phyloP scores from a whole-genome alignment of 2,888 invertebrate species.

The Drosophila ezoana region DNA sequence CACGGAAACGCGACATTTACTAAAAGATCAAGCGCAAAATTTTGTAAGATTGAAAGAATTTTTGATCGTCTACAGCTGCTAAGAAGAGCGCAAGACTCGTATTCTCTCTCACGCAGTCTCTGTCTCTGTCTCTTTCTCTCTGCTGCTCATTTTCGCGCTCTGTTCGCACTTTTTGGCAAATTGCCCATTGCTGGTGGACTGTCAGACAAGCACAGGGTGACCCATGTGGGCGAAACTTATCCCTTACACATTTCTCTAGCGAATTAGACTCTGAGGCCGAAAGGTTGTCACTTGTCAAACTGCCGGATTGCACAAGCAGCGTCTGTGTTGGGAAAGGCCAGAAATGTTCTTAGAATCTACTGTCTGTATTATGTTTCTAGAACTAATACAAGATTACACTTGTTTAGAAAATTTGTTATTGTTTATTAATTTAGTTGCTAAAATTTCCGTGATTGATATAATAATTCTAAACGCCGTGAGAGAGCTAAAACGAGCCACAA shows the following conservation, averaged over 20 bases:
- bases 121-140: not conserved
- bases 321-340: conserved; percentile 68
- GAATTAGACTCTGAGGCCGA: conserved; percentile 11
- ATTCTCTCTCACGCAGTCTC: conserved; percentile 7
- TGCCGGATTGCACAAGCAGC: conserved; percentile 68
- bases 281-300: conserved; percentile 67
- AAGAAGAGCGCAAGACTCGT: conserved; percentile 16
- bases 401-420: too few relatives aligned
- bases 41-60: conserved; percentile 40
- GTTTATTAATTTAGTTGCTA: too few relatives aligned
- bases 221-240: conserved; percentile 7
- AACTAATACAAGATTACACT: not conserved
- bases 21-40: conserved; percentile 61
- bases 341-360: conserved; percentile 25
- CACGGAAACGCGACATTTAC: conserved; percentile 69
- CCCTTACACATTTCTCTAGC: not conserved
- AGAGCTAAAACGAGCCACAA: conserved; percentile 27
- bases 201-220: conserved; percentile 72
- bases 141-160: conserved; percentile 9
- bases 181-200: conserved; percentile 47
- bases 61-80: conserved; percentile 25
- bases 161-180: conserved; percentile 48
- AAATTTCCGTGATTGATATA: not conserved
- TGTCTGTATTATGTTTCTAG: conserved; percentile 3
- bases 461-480: conserved; percentile 10